Evolutionary conservation across 1,140 invertebrate species (phyloP), one percentile per base, ranked within the genome.

Genomic region (Caerostris darwini): DNA sequence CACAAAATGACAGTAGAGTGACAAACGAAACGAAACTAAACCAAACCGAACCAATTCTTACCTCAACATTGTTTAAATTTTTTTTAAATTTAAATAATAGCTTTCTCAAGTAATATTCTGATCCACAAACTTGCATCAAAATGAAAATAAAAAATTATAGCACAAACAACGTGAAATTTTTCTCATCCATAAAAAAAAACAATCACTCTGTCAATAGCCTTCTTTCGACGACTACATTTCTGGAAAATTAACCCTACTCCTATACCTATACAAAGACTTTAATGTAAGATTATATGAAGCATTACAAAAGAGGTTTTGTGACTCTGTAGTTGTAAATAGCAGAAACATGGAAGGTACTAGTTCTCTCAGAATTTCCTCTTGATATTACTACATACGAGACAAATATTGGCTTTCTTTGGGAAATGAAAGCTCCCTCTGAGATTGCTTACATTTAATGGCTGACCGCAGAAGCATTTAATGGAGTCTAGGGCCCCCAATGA

Each of bases 371-470:
- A 77, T 77, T 77, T 77, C 34, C 71, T 77, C 14, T 77, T 50
- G 12, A 19, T 64, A 92, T 64, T 92, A 64, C 54, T 10, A 8
- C 58, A 83, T 50, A 92, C 69, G 8, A 92, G 54, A 64, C 77
- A 81, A 81, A 90, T 71, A 92, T 83, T 81, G 57, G 56, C 67
- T 77, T 57, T n/a, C 57, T 90, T 81, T 34, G 7, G 34, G 69
- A 34, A 92, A 54, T 67, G 58, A 12, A 89, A n/a, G 6, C 58
- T 83, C 69, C 89, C 69, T 64, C 59, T 77, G 90, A 82, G 77
- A 92, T 92, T 92, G 90, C 90, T 64, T 83, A 19, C 77, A 82
- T 92, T 92, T 83, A 92, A 61, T 92, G 54, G 71, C 10, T 19
- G 69, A 59, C 89, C 57, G 50, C 69, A 64, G 58, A 92, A 59